Conservation (phyloP, 2,797 vertebrate genomes). For the Lepilemur septentrionalis region DNA sequence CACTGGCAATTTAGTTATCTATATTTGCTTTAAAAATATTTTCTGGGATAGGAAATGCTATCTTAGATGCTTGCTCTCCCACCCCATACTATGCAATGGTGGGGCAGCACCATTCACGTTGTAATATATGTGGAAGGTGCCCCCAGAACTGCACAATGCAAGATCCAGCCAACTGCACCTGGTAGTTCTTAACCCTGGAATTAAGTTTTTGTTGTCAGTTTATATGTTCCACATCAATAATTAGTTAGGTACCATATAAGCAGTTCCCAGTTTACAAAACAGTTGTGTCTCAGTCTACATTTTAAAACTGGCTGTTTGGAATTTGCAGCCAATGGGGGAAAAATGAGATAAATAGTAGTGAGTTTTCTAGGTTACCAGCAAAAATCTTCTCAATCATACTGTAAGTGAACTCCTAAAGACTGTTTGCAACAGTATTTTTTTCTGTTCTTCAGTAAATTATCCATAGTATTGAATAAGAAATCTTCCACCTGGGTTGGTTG, state of each 20-base stretch:
- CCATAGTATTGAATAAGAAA: background rate
- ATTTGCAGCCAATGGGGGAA: background rate
- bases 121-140: background rate
- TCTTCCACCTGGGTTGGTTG: background rate
- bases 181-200: background rate
- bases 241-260: too few relatives aligned
- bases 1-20: background rate
- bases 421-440: background rate
- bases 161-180: too few relatives aligned
- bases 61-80: background rate
- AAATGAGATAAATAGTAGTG: background rate
- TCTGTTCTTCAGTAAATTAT: background rate
- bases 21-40: background rate
- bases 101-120: accelerated
- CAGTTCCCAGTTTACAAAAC: background rate
- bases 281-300: background rate
- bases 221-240: background rate
- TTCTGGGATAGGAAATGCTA: background rate
- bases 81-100: accelerated
- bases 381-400: background rate
- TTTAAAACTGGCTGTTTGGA: background rate
- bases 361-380: background rate
- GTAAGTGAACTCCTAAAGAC: background rate
- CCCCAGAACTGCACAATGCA: background rate
- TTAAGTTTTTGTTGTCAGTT: background rate